Conservation (phyloP, 92 coral and sea anemone species). For the Galaxea fascicularis region DNA sequence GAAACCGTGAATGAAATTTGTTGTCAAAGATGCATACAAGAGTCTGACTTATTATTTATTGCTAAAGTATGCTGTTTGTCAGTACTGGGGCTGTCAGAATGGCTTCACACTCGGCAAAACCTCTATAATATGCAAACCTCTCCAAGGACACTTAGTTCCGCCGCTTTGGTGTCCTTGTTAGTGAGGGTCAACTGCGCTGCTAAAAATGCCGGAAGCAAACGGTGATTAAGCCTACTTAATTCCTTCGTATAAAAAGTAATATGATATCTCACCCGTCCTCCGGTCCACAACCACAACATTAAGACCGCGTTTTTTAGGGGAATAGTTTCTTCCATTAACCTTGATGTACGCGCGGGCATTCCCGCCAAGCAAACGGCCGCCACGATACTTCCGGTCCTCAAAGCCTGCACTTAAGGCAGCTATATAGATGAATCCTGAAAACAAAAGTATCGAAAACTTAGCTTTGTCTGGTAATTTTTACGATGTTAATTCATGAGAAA, state of each 20-base stretch:
- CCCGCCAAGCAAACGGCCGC: conserved; percentile 7
- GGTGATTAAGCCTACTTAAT: not conserved
- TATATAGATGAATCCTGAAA: conserved; percentile 9
- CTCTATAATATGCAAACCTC: too few relatives aligned
- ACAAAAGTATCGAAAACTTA: not conserved
- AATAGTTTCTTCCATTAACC: conserved; percentile 32
- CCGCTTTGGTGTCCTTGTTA: too few relatives aligned
- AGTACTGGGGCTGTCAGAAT: too few relatives aligned
- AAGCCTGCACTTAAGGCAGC: conserved; percentile 34
- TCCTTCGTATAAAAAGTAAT: not conserved
- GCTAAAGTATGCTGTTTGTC: too few relatives aligned
- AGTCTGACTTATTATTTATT: too few relatives aligned
- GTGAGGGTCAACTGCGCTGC: too few relatives aligned
- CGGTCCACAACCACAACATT: conserved; percentile 28
- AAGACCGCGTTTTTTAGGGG: conserved; percentile 18
- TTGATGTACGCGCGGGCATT: conserved; percentile 35
- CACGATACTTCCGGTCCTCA: conserved; percentile 17
- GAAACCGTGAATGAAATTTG: too few relatives aligned
- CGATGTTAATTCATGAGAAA: not conserved
- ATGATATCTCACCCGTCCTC: conserved; percentile 27
- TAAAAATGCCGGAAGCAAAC: not conserved
- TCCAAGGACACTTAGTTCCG: too few relatives aligned
- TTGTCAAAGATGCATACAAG: too few relatives aligned
- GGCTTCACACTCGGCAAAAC: too few relatives aligned
- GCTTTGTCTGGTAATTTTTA: not conserved